Evolutionary conservation across 2,113 vertebrate species (phyloP).

Genomic region (Zosterops hypoxanthus): DNA sequence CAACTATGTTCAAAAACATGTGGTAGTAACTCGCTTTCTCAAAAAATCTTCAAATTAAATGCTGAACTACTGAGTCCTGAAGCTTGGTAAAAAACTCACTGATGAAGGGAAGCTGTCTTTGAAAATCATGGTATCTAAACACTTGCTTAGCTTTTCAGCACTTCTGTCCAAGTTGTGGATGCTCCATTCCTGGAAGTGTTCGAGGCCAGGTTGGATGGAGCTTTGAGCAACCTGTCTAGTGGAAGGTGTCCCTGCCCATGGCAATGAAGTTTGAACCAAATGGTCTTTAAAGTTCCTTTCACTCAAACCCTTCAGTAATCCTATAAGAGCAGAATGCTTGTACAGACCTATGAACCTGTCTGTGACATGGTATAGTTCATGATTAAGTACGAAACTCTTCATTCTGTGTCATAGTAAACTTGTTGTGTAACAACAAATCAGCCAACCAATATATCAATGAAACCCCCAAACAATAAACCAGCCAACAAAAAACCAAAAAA

Average conservation of each 20-base stretch:
- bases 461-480: not conserved
- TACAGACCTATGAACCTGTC: not conserved
- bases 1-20: not conserved
- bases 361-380: not conserved
- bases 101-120: not conserved
- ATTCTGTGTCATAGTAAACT: not conserved
- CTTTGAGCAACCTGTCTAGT: not conserved
- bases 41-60: not conserved
- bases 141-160: not conserved
- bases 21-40: not conserved
- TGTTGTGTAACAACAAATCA: not conserved
- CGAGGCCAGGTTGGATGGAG: accelerated
- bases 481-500: not conserved
- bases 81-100: not conserved
- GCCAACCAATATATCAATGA: not conserved
- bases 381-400: not conserved
- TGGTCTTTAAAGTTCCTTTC: not conserved
- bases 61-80: not conserved
- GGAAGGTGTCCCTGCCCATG: not conserved
- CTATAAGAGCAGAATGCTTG: not conserved
- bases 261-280: not conserved
- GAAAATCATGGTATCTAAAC: not conserved
- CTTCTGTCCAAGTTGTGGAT: not conserved
- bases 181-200: accelerated
- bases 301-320: not conserved